Conservation (phyloP, 1,140 invertebrate genomes). For the Leptestheria dahalacensis region DNA sequence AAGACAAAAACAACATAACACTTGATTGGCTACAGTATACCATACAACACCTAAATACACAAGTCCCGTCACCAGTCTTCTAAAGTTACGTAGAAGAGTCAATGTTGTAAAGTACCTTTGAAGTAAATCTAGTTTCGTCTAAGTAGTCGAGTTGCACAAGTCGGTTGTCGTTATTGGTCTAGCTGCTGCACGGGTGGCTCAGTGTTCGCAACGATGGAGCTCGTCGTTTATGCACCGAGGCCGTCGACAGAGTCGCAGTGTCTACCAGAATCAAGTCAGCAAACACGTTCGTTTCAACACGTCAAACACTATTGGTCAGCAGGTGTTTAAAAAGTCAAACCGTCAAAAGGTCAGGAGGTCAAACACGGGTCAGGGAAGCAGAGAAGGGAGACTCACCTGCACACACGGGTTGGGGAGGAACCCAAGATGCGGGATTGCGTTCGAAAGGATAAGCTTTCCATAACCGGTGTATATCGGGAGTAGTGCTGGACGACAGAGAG, state of each 20-base stretch:
- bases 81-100: no score
- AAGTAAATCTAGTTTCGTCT: no score
- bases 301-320: no score
- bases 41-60: no score
- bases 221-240: neutral
- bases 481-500: conserved; percentile 8
- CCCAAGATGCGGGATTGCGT: conserved; percentile 15
- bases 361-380: conserved; percentile 3
- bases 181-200: neutral
- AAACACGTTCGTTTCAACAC: no score
- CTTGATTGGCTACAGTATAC: no score
- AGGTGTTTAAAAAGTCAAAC: neutral
- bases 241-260: neutral
- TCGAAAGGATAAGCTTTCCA: conserved; percentile 14
- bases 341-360: neutral
- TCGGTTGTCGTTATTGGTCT: neutral
- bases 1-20: conserved; percentile 17
- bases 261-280: no score
- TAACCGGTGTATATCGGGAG: conserved; percentile 15
- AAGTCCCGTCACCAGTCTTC: no score
- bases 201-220: neutral
- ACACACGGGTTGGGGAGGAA: conserved; percentile 13
- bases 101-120: no score
- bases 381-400: conserved; percentile 12
- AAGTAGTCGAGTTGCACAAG: no score